phyloP scores from a whole-genome alignment of 2,888 invertebrate species.

The Polyommatus iphigenia region DNA sequence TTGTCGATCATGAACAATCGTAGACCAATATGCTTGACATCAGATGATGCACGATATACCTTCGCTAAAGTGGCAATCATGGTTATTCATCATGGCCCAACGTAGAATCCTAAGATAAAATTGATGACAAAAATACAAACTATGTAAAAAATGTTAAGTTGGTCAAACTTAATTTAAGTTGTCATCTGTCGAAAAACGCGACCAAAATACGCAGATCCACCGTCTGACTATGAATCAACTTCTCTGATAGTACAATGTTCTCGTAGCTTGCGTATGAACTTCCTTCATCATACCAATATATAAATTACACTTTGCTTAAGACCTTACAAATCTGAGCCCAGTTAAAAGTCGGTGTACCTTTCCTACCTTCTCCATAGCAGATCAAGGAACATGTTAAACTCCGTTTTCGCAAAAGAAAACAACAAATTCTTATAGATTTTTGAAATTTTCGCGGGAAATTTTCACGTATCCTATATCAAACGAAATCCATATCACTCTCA shows the following conservation, averaged over 20 bases:
- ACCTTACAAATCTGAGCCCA: neutral
- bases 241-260: neutral
- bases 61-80: too few species aligned
- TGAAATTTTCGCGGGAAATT: neutral
- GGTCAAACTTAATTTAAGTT: neutral
- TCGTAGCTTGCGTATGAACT: neutral
- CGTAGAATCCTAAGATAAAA: neutral
- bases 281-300: neutral
- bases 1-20: too few species aligned
- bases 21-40: too few species aligned
- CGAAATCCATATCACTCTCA: slow-evolving; percentile 27
- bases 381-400: slow-evolving; percentile 41
- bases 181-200: too few species aligned
- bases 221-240: too few species aligned
- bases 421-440: slow-evolving; percentile 6
- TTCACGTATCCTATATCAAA: slow-evolving; percentile 25
- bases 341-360: slow-evolving; percentile 52
- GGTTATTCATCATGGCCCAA: too few species aligned
- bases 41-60: too few species aligned
- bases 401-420: slow-evolving; percentile 47
- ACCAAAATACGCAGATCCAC: too few species aligned
- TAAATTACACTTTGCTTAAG: neutral
- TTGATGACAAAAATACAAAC: neutral
- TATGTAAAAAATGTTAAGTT: neutral
- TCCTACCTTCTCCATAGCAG: slow-evolving; percentile 41